A percentile compares a stretch with the other conserved stretches of the same genome.
Conservation (phyloP, 1,140 invertebrate species). For the Papilio glaucus region DNA sequence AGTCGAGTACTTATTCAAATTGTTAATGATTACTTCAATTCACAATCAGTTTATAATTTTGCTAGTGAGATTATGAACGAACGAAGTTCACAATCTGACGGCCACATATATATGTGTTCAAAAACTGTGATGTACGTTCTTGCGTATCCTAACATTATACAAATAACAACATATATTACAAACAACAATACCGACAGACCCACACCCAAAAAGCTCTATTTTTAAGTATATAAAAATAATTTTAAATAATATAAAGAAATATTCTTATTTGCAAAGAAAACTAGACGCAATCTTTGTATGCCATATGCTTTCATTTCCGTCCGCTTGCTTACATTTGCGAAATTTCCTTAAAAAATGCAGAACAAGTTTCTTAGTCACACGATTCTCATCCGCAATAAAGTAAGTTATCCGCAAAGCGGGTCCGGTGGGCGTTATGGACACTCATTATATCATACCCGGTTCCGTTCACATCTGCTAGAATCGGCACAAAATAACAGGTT, state of each 20-base stretch:
- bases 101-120: too few relatives aligned
- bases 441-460: conserved; percentile 25
- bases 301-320: conserved; percentile 33
- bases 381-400: conserved; percentile 25
- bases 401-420: conserved; percentile 6
- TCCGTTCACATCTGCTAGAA: conserved; percentile 9
- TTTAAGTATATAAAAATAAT: neutral
- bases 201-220: neutral
- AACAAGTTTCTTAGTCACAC: conserved; percentile 28
- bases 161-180: too few relatives aligned
- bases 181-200: too few relatives aligned
- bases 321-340: conserved; percentile 16
- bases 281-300: neutral
- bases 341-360: conserved; percentile 23
- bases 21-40: too few relatives aligned
- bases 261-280: neutral
- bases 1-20: too few relatives aligned
- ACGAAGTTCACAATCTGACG: too few relatives aligned
- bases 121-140: too few relatives aligned
- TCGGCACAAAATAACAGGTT: neutral
- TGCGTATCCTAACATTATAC: too few relatives aligned
- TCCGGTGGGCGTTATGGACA: conserved; percentile 9
- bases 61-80: too few relatives aligned
- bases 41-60: too few relatives aligned
- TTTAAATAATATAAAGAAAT: conserved; percentile 4